A percentile compares a stretch with the other conserved stretches of the same genome.
phyloP scores from a whole-genome alignment of 2,888 invertebrate genomes.

The Anarsia innoxiella region DNA sequence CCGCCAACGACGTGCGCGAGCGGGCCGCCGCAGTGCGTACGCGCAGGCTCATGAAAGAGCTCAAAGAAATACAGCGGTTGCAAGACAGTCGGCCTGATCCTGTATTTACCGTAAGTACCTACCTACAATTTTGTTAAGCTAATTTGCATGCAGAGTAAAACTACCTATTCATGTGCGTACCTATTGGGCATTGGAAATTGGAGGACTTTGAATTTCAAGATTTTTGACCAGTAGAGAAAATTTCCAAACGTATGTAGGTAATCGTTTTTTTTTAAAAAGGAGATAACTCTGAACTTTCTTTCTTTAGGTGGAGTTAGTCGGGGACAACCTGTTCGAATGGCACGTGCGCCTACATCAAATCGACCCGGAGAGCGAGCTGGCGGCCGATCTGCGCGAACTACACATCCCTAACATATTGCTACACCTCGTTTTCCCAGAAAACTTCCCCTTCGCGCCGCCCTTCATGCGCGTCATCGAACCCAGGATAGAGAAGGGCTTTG shows the following conservation, averaged over 20 bases:
- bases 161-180: too few species aligned
- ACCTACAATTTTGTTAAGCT: too few species aligned
- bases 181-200: too few species aligned
- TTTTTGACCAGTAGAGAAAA: too few species aligned
- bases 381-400: constrained; percentile 86
- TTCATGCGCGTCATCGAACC: constrained; percentile 89
- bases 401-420: constrained; percentile 84
- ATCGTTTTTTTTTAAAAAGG: too few species aligned
- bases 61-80: constrained; percentile 84
- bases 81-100: constrained; percentile 82
- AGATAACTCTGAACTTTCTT: too few species aligned
- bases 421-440: constrained; percentile 89
- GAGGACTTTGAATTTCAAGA: too few species aligned
- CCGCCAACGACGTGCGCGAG: constrained; percentile 55
- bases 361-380: constrained; percentile 88
- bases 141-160: too few species aligned
- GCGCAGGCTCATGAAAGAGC: constrained; percentile 89
- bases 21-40: constrained; percentile 77
- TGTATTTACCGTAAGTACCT: constrained; percentile 81
- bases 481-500: constrained; percentile 88
- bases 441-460: constrained; percentile 92
- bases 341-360: constrained; percentile 87
- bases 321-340: constrained; percentile 93
- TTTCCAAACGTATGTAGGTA: too few species aligned
- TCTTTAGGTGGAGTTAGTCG: constrained; percentile 83